Base-by-base conservation (phyloP, 64 coral and sea anemone species). In the Pocillopora damicornis region DNA sequence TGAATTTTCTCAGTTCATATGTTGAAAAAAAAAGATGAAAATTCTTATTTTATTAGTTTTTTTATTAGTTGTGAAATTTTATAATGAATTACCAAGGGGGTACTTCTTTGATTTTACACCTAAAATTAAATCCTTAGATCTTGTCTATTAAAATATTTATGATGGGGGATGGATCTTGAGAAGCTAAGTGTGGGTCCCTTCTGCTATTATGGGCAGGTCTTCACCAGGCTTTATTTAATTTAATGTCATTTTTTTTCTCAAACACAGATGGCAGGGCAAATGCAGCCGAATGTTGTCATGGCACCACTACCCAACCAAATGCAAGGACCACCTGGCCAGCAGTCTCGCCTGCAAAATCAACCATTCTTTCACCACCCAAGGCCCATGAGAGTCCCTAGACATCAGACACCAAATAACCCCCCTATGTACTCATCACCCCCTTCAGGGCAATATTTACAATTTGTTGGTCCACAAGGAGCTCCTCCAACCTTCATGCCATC, bases 361-460 rank as follows among this genome's bases (percentile, higher is more conserved):
- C 23, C 0, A n/a, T 88, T 77, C 34, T 93, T 67, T n/a, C 91
- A 14, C 17, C 13, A 22, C 30, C 78, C 36, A 26, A 74, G 94
- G 60, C 42, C 90, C 66, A 78, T 96, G 3, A 78, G 90, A 87
- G 78, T 96, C 23, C 77, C 87, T 14, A 75, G 72, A 63, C 76
- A 71, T 20, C 87, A 74, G 9, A 76, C 65, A 0, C 81, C 75
- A 78, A 63, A 84, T 23, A 89, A 88, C 37, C 91, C 81, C 35
- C 91, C 78, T 16, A 87, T 93, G 87, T 96, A 90, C 75, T 73
- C 81, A 9, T 96, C 94, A 22, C 94, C 90, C 34, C 87, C 90
- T 9, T 35, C 76, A 4, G 91, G 74, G 68, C 78, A 86, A 9
- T 78, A 86, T 73, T n/a, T 37, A 38, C 63, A 88, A 81, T 61